These are phyloP conservation scores for Leucophenga montana DNA, from an alignment of 2,888 invertebrate species.

Conservation along the genomic window DNA sequence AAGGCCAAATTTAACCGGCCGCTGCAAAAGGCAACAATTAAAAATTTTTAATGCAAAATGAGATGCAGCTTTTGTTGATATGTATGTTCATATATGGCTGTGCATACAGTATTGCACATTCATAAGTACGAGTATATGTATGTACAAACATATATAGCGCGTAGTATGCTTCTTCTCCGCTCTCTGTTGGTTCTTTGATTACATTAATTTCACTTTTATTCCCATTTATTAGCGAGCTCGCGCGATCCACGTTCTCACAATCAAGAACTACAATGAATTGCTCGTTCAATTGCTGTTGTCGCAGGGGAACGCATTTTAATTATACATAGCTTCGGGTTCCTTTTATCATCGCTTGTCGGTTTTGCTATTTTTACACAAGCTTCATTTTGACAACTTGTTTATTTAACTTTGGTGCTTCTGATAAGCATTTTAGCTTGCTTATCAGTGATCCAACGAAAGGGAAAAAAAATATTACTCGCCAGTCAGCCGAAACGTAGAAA, in stretches of 20 bases:
- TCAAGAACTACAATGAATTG: constrained; percentile 2
- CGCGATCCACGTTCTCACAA: background rate
- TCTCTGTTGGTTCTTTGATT: background rate
- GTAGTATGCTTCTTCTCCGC: too few relatives aligned
- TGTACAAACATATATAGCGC: too few relatives aligned
- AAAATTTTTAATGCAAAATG: too few relatives aligned
- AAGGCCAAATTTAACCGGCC: too few relatives aligned
- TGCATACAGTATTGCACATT: too few relatives aligned
- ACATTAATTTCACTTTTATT: constrained; percentile 7
- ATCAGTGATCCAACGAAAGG: background rate
- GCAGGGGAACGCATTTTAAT: background rate
- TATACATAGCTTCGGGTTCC: background rate
- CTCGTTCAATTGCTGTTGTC: background rate
- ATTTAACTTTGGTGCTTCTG: background rate
- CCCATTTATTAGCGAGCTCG: background rate
- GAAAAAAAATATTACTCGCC: too few relatives aligned
- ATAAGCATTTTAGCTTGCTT: background rate
- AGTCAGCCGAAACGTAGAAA: too few relatives aligned
- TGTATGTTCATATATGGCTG: too few relatives aligned
- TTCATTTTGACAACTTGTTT: constrained; percentile 8
- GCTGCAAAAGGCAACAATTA: too few relatives aligned
- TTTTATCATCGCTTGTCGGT: background rate
- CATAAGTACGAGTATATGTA: too few relatives aligned
- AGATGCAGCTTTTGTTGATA: too few relatives aligned
- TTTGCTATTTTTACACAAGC: background rate